Evolutionary conservation across 2,888 invertebrate species (phyloP).

Genomic region (Gymnosoma rotundatum): DNA sequence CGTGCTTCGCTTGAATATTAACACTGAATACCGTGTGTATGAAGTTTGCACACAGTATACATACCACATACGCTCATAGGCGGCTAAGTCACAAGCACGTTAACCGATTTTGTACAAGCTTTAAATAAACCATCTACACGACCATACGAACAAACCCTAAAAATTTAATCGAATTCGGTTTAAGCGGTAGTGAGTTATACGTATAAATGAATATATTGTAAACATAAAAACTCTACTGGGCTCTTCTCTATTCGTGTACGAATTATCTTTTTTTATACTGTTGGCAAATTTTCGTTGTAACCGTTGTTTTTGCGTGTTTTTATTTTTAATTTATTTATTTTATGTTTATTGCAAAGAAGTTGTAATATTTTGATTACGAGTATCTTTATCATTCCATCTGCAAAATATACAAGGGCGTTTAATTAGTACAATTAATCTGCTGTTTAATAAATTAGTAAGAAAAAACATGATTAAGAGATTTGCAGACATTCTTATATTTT

Average conservation of each 20-base stretch:
- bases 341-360: slow-evolving; percentile 53
- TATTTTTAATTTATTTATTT: slow-evolving; percentile 65
- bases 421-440: slow-evolving; percentile 82
- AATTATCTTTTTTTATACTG: neutral
- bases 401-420: slow-evolving; percentile 73
- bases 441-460: slow-evolving; percentile 74
- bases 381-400: slow-evolving; percentile 35
- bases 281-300: slow-evolving; percentile 5
- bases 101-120: too few species aligned
- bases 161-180: too few species aligned
- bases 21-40: too few species aligned
- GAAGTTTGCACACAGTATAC: too few species aligned
- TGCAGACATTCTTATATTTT: slow-evolving; percentile 32
- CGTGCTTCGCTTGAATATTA: too few species aligned
- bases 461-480: slow-evolving; percentile 69
- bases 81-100: too few species aligned
- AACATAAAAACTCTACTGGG: neutral
- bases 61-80: too few species aligned
- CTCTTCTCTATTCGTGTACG: neutral
- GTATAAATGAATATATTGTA: neutral
- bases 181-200: too few species aligned
- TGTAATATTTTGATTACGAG: slow-evolving; percentile 66
- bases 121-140: too few species aligned
- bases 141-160: too few species aligned
- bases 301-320: slow-evolving; percentile 48